phyloP scores from a whole-genome alignment of 2,888 invertebrate genomes.

The Tachina grossa region DNA sequence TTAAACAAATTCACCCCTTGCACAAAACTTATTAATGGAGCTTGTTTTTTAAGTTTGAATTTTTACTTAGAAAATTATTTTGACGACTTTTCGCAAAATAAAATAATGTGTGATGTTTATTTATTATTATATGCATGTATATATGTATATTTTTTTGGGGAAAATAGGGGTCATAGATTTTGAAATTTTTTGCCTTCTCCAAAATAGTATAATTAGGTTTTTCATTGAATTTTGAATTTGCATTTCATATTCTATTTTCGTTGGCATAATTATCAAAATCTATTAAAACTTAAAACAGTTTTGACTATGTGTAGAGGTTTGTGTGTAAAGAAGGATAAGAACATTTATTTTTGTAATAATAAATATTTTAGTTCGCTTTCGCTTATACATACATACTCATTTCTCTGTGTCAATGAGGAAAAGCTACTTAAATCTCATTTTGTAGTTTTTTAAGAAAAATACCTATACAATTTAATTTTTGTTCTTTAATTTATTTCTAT shows the following conservation, averaged over 20 bases:
- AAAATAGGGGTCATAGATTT: neutral
- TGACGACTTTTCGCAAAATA: conserved; percentile 9
- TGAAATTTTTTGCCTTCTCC: conserved; percentile 3
- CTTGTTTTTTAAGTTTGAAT: conserved; percentile 22
- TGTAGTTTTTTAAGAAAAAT: too few species aligned
- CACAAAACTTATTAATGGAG: neutral
- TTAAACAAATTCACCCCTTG: too few species aligned
- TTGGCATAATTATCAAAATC: conserved; percentile 12
- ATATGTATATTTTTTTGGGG: neutral
- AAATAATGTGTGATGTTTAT: conserved; percentile 31
- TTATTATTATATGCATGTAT: neutral
- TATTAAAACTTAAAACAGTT: conserved; percentile 76
- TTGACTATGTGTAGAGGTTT: conserved; percentile 51
- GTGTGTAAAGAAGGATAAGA: neutral
- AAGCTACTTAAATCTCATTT: too few species aligned
- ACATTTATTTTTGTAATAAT: conserved; percentile 5
- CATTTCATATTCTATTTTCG: neutral
- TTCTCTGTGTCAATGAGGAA: too few species aligned
- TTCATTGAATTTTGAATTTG: neutral
- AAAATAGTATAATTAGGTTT: neutral
- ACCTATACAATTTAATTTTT: too few species aligned
- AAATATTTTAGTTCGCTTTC: neutral
- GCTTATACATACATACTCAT: too few species aligned
- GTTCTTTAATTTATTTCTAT: too few species aligned
- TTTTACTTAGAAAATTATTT: conserved; percentile 7